These are phyloP conservation scores for Myiopsitta monachus DNA, from an alignment of 2,113 vertebrate species.

Conservation along the genomic window DNA sequence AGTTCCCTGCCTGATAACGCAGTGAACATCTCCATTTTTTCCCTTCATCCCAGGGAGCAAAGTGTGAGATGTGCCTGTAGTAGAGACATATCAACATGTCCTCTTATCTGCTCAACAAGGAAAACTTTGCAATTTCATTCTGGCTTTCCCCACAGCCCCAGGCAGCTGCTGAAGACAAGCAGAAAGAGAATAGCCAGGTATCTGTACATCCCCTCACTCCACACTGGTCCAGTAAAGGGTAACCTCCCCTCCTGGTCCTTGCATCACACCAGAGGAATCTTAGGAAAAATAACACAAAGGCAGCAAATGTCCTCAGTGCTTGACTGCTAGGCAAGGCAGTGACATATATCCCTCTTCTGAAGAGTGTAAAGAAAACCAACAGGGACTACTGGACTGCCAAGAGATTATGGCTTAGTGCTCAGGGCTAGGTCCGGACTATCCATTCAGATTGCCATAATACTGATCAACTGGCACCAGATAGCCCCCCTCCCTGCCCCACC, in stretches of 20 bases:
- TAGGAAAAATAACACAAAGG: neutral
- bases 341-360: neutral
- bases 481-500: neutral
- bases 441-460: neutral
- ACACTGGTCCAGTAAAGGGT: neutral
- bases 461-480: neutral
- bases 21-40: neutral
- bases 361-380: neutral
- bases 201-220: neutral
- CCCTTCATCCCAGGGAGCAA: neutral
- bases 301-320: neutral
- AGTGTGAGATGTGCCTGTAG: neutral
- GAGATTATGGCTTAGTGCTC: neutral
- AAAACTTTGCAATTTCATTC: neutral
- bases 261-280: neutral
- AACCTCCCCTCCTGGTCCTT: neutral
- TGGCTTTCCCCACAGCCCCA: no score
- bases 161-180: no score
- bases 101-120: neutral
- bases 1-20: neutral
- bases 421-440: neutral
- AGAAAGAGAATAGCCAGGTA: no score
- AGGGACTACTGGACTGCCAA: neutral
- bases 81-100: neutral
- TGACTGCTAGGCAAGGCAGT: neutral